Evolutionary conservation across 1,140 invertebrate species (phyloP).

Genomic region (Hirudo medicinalis): DNA sequence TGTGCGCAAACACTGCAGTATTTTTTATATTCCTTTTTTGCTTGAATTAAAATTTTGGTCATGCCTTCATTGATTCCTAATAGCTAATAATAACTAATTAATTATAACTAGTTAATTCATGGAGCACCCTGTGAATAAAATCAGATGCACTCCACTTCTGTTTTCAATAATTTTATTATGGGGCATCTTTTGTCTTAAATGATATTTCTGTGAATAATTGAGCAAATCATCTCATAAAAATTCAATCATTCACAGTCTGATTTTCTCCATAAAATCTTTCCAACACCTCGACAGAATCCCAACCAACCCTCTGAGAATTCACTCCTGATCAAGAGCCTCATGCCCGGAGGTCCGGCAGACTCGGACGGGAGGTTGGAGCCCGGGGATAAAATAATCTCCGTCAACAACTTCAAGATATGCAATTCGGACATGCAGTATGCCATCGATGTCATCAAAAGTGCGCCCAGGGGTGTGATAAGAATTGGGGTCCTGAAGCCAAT

Average conservation of each 20-base stretch:
- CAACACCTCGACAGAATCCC: too few relatives aligned
- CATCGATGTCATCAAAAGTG: constrained; percentile 65
- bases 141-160: not conserved
- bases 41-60: too few relatives aligned
- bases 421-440: constrained; percentile 90
- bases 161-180: not conserved
- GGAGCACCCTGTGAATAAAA: too few relatives aligned
- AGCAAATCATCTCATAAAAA: not conserved
- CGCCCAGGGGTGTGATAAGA: not conserved
- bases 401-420: constrained; percentile 84
- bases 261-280: too few relatives aligned
- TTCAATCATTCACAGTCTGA: not conserved
- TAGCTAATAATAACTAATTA: too few relatives aligned
- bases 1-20: not conserved
- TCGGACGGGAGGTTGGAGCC: constrained; percentile 90
- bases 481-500: constrained; percentile 14
- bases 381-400: constrained; percentile 87
- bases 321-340: constrained; percentile 92
- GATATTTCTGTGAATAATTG: not conserved
- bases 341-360: constrained; percentile 90
- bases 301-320: not conserved
- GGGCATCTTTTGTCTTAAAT: not conserved
- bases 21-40: too few relatives aligned
- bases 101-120: too few relatives aligned
- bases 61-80: too few relatives aligned